These are phyloP conservation scores for Akabosia matsudoensis DNA, from an alignment of 1,140 invertebrate species.

Conservation along the genomic window DNA sequence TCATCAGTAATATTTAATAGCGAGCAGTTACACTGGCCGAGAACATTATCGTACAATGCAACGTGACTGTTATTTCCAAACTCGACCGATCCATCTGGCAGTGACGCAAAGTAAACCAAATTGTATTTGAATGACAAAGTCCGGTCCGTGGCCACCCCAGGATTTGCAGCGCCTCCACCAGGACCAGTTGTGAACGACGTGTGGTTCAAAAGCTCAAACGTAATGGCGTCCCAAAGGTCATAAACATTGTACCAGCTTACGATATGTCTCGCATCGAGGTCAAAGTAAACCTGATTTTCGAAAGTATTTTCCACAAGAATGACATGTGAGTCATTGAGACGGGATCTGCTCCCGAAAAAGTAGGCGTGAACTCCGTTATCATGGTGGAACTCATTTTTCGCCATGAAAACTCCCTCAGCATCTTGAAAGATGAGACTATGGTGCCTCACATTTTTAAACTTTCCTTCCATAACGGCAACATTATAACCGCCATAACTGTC, in stretches of 20 bases:
- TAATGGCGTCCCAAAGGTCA: conserved; percentile 27
- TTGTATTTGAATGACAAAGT: background rate
- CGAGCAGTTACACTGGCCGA: background rate
- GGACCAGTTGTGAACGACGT: background rate
- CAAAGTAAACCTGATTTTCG: background rate
- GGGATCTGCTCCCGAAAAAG: background rate
- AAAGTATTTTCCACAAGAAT: conserved; percentile 27
- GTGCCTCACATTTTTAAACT: conserved; percentile 20
- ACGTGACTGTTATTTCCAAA: background rate
- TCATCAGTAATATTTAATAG: background rate
- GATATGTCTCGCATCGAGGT: conserved; percentile 22
- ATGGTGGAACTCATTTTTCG: conserved; percentile 7
- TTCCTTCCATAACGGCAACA: background rate
- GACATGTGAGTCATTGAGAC: conserved; percentile 16
- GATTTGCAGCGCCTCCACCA: background rate
- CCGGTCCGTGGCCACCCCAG: background rate
- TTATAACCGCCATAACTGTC: background rate
- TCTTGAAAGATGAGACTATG: background rate
- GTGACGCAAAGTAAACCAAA: background rate
- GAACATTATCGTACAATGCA: background rate
- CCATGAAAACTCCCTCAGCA: conserved; percentile 1
- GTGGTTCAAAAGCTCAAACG: background rate
- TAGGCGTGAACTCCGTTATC: background rate
- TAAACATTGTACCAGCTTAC: conserved; percentile 35
- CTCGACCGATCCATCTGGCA: background rate